Conservation (phyloP, 1,140 invertebrate species). For the Hylaeus anthracinus region DNA sequence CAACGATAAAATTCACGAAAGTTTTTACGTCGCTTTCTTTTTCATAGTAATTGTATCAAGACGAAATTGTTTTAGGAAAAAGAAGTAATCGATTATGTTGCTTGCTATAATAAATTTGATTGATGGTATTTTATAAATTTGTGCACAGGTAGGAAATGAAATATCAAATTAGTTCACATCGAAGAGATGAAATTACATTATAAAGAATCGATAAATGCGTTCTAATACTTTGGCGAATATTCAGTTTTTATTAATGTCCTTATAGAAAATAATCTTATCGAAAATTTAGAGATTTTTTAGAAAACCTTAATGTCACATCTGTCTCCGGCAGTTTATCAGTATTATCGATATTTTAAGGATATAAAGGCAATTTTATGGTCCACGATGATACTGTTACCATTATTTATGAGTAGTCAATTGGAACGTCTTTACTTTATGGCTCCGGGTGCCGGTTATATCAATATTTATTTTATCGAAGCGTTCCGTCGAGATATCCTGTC, state of each 20-base stretch:
- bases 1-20: constrained; percentile 1
- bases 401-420: constrained; percentile 44
- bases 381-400: constrained; percentile 29
- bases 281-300: constrained; percentile 38
- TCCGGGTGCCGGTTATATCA: constrained; percentile 3
- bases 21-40: no score
- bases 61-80: no score
- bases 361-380: constrained; percentile 41
- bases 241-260: constrained; percentile 6
- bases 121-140: no score
- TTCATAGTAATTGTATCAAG: not conserved
- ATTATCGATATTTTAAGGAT: constrained; percentile 45
- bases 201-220: not conserved
- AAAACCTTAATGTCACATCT: constrained; percentile 23
- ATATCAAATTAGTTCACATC: no score
- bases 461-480: constrained; percentile 26
- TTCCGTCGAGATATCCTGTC: constrained; percentile 9
- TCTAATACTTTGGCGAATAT: not conserved
- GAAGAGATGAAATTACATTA: no score
- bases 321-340: constrained; percentile 22
- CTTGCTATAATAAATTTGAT: no score
- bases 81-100: no score
- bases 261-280: not conserved
- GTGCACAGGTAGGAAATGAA: no score
- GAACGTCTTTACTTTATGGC: constrained; percentile 37